Base-by-base conservation (phyloP, 2,797 vertebrate species). In the Scarus forsteni region DNA sequence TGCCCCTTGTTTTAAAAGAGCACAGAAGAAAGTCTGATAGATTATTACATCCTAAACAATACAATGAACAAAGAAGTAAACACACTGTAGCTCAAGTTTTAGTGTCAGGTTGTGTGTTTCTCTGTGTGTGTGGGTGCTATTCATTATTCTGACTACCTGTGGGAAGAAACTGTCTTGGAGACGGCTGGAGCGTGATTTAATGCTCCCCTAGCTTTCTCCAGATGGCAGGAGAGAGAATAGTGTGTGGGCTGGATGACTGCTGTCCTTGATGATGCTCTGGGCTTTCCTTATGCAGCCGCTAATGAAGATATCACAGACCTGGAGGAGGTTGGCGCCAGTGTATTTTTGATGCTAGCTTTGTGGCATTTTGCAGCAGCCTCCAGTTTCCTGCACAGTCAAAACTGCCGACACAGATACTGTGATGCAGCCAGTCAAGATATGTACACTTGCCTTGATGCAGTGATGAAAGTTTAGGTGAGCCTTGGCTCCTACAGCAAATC, bases 241-340 rank as follows among this genome's bases (percentile, higher is more conserved):
- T 81, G 78, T 86, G 89, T 85, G 87, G 85, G 85, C 74, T 73
- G 83, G 81, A 75, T 85, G 84, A 85, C 81, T 89, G 80, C 75
- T 87, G 85, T 90, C 87, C 85, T 87, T 88, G 85, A 85, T 84
- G 85, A 84, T 83, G 83, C 83, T 86, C 36, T 82, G 74, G 81
- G 87, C 79, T 86, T 88, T 83, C 79, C 85, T 81, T 73, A 70
- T 86, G 75, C 84, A 75, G 77, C 18, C 8, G 66, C 66, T 85
- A 81, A 89, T 85, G 86, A 86, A 91, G 86, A 89, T 83, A 85
- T 88, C 84, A 85, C 69, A 69, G 59, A 77, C 56, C 56, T 36
- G 50, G 48, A 52, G 45, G 46, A 43, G 66, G 70, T 69, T 55
- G 68, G 46, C 73, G 76, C 76, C 81, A 81, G 78, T 79, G 67